Evolutionary conservation across 1,140 invertebrate genomes (phyloP).

Genomic region (Leguminivora glycinivorella): DNA sequence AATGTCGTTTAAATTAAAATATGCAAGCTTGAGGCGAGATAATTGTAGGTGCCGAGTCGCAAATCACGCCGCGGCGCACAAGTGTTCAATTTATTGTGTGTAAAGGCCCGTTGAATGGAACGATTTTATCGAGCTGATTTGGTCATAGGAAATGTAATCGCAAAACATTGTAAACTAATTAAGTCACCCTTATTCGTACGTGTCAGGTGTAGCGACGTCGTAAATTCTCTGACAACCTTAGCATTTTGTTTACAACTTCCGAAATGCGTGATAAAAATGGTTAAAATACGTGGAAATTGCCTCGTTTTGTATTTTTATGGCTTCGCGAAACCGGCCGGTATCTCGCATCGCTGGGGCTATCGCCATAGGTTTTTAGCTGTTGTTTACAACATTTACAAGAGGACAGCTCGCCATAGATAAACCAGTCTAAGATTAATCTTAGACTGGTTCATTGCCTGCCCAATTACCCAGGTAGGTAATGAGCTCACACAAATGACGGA

Average conservation of each 20-base stretch:
- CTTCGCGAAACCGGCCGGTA: neutral
- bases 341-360: neutral
- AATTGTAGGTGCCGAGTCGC: slow-evolving; percentile 42
- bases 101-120: neutral
- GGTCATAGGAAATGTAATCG: slow-evolving; percentile 23
- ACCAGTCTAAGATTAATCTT: too few species aligned
- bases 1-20: slow-evolving; percentile 64
- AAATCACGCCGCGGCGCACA: slow-evolving; percentile 43
- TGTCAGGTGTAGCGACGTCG: slow-evolving; percentile 9
- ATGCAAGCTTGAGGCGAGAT: slow-evolving; percentile 46
- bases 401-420: too few species aligned
- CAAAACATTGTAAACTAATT: slow-evolving; percentile 13
- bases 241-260: slow-evolving; percentile 28
- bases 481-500: too few species aligned
- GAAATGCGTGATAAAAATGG: slow-evolving; percentile 23
- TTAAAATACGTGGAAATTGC: slow-evolving; percentile 17
- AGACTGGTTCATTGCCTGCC: too few species aligned
- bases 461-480: too few species aligned
- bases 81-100: slow-evolving; percentile 16
- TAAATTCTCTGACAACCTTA: slow-evolving; percentile 28
- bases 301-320: slow-evolving; percentile 20
- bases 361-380: neutral
- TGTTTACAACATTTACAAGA: neutral
- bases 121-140: slow-evolving; percentile 6
- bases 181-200: slow-evolving; percentile 14